A percentile compares a stretch with the other conserved stretches of the same genome.
These are phyloP conservation scores for Phytoseiulus persimilis DNA, from an alignment of 2,888 invertebrate genomes.

Conservation along the genomic window DNA sequence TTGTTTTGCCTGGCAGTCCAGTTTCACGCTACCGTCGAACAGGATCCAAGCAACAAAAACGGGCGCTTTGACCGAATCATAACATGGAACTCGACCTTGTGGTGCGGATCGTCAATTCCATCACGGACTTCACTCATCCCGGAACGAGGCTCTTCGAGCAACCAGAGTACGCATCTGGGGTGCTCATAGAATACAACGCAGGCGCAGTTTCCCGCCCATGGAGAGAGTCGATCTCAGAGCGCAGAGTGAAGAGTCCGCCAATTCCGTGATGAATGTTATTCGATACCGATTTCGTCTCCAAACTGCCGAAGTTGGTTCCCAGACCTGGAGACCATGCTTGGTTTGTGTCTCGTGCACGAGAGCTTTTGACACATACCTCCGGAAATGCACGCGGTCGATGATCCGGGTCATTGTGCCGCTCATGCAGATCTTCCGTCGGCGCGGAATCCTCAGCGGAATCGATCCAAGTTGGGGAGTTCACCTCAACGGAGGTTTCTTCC, in stretches of 20 bases:
- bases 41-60: background rate
- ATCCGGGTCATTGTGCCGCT: conserved; percentile 19
- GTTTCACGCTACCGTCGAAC: background rate
- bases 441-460: background rate
- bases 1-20: too few relatives aligned
- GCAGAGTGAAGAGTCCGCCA: too few relatives aligned
- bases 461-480: background rate
- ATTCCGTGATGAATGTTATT: too few relatives aligned
- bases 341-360: too few relatives aligned
- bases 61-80: background rate
- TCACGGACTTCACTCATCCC: background rate
- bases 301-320: too few relatives aligned
- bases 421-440: background rate
- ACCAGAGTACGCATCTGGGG: background rate
- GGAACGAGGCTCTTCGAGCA: background rate
- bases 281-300: too few relatives aligned
- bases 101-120: background rate
- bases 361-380: too few relatives aligned
- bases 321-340: too few relatives aligned
- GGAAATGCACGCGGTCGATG: conserved; percentile 31
- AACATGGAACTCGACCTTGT: background rate
- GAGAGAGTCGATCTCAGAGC: background rate
- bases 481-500: conserved; percentile 28
- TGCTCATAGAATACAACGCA: background rate
- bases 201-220: background rate